Evolutionary conservation across 2,113 vertebrate species (phyloP).

Genomic region (Apeltes quadracus): DNA sequence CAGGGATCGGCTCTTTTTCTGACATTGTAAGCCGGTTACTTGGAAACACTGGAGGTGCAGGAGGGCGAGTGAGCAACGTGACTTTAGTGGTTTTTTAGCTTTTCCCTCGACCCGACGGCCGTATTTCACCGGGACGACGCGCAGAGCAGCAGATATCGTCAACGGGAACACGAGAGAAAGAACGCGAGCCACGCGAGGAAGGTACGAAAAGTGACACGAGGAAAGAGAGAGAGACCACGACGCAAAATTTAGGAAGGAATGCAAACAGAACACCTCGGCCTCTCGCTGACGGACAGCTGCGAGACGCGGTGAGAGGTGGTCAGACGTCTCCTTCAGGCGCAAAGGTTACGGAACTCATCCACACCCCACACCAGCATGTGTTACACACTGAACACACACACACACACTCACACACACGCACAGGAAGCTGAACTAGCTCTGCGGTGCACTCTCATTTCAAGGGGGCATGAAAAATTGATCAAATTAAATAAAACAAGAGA

Average conservation of each 20-base stretch:
- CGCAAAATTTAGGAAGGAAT: neutral
- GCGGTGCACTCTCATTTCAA: slow-evolving; percentile 12
- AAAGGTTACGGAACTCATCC: slow-evolving; percentile 27
- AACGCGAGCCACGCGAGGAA: no score
- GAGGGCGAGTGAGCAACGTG: slow-evolving; percentile 22
- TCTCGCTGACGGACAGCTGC: slow-evolving; percentile 56
- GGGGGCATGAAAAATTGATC: slow-evolving; percentile 36
- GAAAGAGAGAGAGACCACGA: slow-evolving; percentile 10
- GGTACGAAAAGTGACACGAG: neutral
- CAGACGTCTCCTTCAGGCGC: slow-evolving; percentile 46
- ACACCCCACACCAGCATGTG: slow-evolving; percentile 15
- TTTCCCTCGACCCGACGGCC: neutral
- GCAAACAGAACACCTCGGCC: no score
- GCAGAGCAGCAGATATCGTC: slow-evolving; percentile 26
- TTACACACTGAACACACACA: neutral
- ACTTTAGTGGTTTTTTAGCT: slow-evolving; percentile 3
- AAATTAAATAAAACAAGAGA: slow-evolving; percentile 62
- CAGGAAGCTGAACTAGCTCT: neutral
- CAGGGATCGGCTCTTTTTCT: slow-evolving; percentile 45
- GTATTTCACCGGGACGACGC: no score
- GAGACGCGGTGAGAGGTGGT: slow-evolving; percentile 56
- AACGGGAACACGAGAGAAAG: slow-evolving; percentile 14
- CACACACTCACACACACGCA: neutral
- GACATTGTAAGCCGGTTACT: slow-evolving; percentile 35
- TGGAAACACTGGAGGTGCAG: slow-evolving; percentile 23